Conservation (phyloP, 2,888 invertebrate genomes). For the Dugesia japonica region DNA sequence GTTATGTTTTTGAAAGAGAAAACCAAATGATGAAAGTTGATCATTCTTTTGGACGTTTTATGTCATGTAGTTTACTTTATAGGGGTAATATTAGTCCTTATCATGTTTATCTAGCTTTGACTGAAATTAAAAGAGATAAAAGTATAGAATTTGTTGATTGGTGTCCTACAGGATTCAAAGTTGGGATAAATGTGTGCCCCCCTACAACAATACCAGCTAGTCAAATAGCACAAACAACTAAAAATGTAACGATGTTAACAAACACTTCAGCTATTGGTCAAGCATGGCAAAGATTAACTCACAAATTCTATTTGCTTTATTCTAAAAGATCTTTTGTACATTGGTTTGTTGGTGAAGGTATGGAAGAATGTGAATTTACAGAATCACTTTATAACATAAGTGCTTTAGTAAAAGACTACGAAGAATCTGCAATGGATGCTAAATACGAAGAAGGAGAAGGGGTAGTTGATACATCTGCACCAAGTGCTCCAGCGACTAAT, state of each 20-base stretch:
- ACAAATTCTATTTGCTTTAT: slow-evolving; percentile 39
- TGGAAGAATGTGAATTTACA: slow-evolving; percentile 37
- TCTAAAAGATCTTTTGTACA: slow-evolving; percentile 37
- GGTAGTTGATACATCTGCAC: neutral
- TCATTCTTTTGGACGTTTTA: slow-evolving; percentile 23
- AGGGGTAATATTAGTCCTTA: slow-evolving; percentile 36
- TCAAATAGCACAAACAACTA: slow-evolving; percentile 53
- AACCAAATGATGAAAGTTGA: slow-evolving; percentile 70
- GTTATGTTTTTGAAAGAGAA: slow-evolving; percentile 65
- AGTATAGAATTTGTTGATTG: slow-evolving; percentile 33
- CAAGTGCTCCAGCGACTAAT: slow-evolving; percentile 6
- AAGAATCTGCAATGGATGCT: slow-evolving; percentile 21
- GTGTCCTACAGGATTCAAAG: slow-evolving; percentile 38
- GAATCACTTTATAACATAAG: slow-evolving; percentile 42
- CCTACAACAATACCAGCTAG: slow-evolving; percentile 42
- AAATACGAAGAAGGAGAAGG: neutral
- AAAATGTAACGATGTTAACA: slow-evolving; percentile 65
- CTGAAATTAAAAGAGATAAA: slow-evolving; percentile 20
- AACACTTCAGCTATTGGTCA: slow-evolving; percentile 58
- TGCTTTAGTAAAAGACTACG: slow-evolving; percentile 30
- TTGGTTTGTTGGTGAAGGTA: slow-evolving; percentile 38
- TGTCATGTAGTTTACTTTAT: slow-evolving; percentile 34
- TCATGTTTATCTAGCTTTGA: slow-evolving; percentile 37
- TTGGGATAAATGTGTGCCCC: slow-evolving; percentile 64
- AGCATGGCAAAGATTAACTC: slow-evolving; percentile 36